These are phyloP conservation scores for Potorous gilbertii DNA, from an alignment of 2,797 vertebrate species.

Conservation along the genomic window DNA sequence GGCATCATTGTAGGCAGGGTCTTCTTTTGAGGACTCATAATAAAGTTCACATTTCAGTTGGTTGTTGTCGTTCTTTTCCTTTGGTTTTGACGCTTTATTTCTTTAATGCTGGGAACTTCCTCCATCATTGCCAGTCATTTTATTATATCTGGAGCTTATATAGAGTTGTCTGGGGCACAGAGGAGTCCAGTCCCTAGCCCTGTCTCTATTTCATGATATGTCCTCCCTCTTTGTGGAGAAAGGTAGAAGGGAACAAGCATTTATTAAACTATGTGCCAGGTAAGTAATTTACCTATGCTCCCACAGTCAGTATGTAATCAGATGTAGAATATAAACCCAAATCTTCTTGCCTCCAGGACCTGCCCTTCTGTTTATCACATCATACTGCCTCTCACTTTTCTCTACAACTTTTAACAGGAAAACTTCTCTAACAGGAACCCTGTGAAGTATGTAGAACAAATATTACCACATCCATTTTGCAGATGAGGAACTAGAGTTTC, in stretches of 20 bases:
- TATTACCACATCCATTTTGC: neutral
- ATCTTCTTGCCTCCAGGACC: neutral
- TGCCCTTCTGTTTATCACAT: neutral
- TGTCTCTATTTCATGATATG: neutral
- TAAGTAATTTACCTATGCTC: neutral
- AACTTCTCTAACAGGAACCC: neutral
- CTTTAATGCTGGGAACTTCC: neutral
- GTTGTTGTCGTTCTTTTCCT: neutral
- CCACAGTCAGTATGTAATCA: neutral
- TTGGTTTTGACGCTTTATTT: neutral
- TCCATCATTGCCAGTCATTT: neutral
- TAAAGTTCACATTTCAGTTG: neutral
- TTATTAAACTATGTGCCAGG: neutral
- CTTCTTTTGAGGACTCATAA: neutral
- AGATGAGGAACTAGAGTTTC: neutral
- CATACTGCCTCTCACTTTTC: neutral
- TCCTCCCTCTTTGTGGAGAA: neutral
- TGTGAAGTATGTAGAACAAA: neutral
- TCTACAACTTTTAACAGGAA: neutral
- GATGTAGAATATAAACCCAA: neutral
- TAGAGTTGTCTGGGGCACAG: neutral
- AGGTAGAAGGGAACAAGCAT: neutral
- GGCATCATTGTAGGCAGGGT: neutral
- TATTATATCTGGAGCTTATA: neutral
- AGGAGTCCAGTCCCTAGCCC: neutral